phyloP scores from a whole-genome alignment of 2,113 vertebrate genomes.

The Junco hyemalis region DNA sequence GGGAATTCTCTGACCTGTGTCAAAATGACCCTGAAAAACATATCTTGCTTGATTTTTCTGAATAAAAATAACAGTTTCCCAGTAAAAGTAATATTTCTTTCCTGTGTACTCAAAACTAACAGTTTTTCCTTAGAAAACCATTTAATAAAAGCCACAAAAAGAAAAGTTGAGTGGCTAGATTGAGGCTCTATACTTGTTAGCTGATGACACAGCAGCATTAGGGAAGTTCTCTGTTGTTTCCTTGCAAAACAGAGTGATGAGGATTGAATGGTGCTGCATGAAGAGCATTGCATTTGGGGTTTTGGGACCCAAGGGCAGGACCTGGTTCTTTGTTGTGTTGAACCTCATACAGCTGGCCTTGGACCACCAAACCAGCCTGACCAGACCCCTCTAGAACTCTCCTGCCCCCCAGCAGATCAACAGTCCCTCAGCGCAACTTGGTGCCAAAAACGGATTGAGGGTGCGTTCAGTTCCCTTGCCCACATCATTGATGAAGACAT shows the following conservation, averaged over 20 bases:
- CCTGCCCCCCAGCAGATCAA: background rate
- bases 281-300: rapidly evolving
- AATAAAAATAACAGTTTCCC: background rate
- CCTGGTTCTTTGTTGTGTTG: rapidly evolving
- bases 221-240: background rate
- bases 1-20: background rate
- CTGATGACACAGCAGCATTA: background rate
- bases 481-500: background rate
- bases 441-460: no score
- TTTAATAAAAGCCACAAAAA: background rate
- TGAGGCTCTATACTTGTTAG: background rate
- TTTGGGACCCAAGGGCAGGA: background rate
- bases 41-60: background rate
- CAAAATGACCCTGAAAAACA: background rate
- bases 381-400: background rate
- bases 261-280: background rate
- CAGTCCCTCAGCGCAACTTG: rapidly evolving
- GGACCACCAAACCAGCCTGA: rapidly evolving
- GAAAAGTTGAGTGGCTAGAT: background rate
- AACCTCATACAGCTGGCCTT: rapidly evolving
- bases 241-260: background rate
- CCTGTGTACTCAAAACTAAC: background rate
- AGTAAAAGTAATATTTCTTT: background rate
- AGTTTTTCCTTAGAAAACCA: background rate
- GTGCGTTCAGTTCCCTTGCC: rapidly evolving